A percentile compares a stretch with the other conserved stretches of the same genome.
phyloP scores from a whole-genome alignment of 2,113 vertebrate species.

The Alethe castanea region DNA sequence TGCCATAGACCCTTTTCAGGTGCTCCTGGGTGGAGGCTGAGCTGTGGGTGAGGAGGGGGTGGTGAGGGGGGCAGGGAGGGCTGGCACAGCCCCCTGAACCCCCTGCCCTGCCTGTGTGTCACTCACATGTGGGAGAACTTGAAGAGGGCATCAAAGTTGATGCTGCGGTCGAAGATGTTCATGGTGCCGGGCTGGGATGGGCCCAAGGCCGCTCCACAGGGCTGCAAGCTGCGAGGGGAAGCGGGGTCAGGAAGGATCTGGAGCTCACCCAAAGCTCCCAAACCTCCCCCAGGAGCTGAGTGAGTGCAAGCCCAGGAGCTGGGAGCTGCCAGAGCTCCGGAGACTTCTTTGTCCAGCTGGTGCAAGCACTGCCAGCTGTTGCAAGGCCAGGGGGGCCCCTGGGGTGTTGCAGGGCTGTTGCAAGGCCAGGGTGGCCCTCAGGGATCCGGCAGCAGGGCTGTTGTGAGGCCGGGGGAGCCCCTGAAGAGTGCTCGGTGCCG shows the following conservation, averaged over 20 bases:
- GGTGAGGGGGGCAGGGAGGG: not conserved
- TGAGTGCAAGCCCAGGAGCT: not conserved
- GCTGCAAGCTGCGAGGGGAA: not conserved
- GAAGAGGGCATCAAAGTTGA: constrained; percentile 88
- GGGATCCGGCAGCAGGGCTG: not conserved
- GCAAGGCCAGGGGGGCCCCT: not conserved
- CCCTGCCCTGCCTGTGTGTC: fast-evolving
- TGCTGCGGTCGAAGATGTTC: constrained; percentile 91
- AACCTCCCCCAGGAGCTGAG: fast-evolving
- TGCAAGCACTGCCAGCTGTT: constrained; percentile 72
- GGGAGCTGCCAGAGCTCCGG: not conserved
- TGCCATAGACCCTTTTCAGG: constrained; percentile 94
- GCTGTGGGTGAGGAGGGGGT: constrained; percentile 51
- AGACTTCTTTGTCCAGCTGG: constrained; percentile 53
- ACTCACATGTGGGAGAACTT: constrained; percentile 96
- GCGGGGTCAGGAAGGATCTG: fast-evolving
- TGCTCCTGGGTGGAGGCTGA: constrained; percentile 92
- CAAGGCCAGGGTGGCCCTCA: not conserved
- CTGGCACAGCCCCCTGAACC: fast-evolving
- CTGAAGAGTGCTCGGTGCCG: not conserved
- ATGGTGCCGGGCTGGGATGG: constrained; percentile 68
- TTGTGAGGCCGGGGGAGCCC: not conserved
- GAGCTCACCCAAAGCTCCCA: not conserved
- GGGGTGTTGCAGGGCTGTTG: not conserved
- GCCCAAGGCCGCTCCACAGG: not conserved